Conservation (phyloP, 2,797 vertebrate species). For the Girardinus metallicus region DNA sequence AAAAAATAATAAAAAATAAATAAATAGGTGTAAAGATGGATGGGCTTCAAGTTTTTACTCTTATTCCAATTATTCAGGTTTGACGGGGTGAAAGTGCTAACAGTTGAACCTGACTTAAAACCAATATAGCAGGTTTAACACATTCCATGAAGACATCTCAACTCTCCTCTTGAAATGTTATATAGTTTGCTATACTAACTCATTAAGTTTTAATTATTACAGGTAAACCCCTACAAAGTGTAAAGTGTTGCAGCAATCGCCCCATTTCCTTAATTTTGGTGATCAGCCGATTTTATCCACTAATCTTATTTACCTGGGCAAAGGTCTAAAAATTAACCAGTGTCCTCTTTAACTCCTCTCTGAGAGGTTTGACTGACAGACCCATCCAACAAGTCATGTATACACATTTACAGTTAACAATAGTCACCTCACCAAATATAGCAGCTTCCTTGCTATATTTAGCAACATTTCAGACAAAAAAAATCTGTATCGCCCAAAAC, state of each 20-base stretch:
- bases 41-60: not conserved
- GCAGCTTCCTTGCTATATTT: not conserved
- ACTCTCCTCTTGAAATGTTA: not conserved
- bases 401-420: no score
- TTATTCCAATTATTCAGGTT: not conserved
- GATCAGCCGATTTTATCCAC: no score
- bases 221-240: not conserved
- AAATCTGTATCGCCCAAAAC: no score
- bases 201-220: not conserved
- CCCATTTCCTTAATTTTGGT: no score
- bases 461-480: no score
- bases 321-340: no score
- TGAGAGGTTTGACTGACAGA: no score
- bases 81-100: not conserved
- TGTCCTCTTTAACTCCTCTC: no score
- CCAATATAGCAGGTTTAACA: not conserved
- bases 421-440: not conserved
- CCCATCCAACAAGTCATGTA: no score
- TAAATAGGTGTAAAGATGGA: not conserved
- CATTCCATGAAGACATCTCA: not conserved
- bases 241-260: no score
- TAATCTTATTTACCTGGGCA: no score
- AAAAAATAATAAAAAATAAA: not conserved
- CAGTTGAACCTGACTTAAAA: conserved; percentile 1
- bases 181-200: not conserved